Percentiles rank a stretch among this genome's conserved stretches.
These are phyloP conservation scores for Alosa alosa DNA, from an alignment of 2,113 vertebrate species.

Conservation along the genomic window DNA sequence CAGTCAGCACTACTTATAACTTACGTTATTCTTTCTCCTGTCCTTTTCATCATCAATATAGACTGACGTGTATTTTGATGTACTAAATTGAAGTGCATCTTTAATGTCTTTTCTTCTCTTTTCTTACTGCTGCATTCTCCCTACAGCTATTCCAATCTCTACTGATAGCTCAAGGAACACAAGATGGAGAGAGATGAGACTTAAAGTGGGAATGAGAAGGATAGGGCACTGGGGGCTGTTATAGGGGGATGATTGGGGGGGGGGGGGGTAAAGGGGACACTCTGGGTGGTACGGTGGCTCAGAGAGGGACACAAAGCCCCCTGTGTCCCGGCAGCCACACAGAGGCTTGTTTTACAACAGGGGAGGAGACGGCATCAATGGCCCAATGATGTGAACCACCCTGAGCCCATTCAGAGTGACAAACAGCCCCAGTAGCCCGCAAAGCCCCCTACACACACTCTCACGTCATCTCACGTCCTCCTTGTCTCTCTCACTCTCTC, in stretches of 20 bases:
- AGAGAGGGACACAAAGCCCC: conserved; percentile 81
- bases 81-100: no score
- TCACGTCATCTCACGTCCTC: conserved; percentile 26
- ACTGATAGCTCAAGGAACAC: neutral
- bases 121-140: neutral
- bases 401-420: conserved; percentile 84
- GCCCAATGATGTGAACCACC: conserved; percentile 89
- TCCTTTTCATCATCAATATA: no score
- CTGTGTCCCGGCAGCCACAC: conserved; percentile 82
- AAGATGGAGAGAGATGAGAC: conserved; percentile 4
- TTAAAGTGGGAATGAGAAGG: conserved; percentile 23
- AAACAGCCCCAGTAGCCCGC: conserved; percentile 73
- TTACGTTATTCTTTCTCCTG: neutral
- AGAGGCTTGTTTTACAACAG: conserved; percentile 97
- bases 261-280: conserved; percentile 74
- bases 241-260: conserved; percentile 52
- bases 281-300: conserved; percentile 93
- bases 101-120: neutral
- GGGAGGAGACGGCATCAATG: conserved; percentile 90
- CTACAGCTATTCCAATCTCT: neutral
- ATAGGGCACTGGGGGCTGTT: conserved; percentile 28
- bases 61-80: no score
- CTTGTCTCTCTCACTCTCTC: neutral
- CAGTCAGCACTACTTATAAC: neutral
- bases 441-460: conserved; percentile 34